These are phyloP conservation scores for Petrolisthes manimaculis DNA, from an alignment of 2,888 invertebrate genomes.

Conservation along the genomic window DNA sequence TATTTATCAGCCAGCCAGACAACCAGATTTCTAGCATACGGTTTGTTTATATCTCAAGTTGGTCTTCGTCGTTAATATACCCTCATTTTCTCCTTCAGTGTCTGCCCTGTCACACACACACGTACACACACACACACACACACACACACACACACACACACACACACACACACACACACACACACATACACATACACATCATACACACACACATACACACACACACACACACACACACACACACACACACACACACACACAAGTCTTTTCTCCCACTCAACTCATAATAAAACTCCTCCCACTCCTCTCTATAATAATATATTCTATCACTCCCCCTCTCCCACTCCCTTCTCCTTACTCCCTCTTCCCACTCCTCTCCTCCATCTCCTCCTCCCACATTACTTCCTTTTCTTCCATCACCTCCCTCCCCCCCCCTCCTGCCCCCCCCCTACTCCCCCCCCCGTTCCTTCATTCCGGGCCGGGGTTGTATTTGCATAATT, in stretches of 20 bases:
- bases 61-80: too few species aligned
- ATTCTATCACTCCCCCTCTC: background rate
- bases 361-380: background rate
- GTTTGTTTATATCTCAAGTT: too few species aligned
- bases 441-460: background rate
- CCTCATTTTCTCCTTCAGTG: background rate
- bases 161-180: background rate
- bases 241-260: constrained; percentile 33
- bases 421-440: background rate
- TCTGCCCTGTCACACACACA: background rate
- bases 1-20: too few species aligned
- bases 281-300: background rate
- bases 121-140: constrained; percentile 3
- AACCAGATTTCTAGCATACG: too few species aligned
- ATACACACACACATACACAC: too few species aligned
- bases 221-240: constrained; percentile 37
- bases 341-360: background rate
- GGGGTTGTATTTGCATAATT: constrained; percentile 34
- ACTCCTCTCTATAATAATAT: background rate
- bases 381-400: background rate
- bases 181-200: too few species aligned
- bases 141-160: constrained; percentile 7
- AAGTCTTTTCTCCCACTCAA: background rate
- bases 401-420: constrained; percentile 1
- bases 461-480: background rate